A percentile compares a stretch with the other conserved stretches of the same genome.
phyloP scores from a whole-genome alignment of 2,113 vertebrate species.

The Peromyscus maniculatus region DNA sequence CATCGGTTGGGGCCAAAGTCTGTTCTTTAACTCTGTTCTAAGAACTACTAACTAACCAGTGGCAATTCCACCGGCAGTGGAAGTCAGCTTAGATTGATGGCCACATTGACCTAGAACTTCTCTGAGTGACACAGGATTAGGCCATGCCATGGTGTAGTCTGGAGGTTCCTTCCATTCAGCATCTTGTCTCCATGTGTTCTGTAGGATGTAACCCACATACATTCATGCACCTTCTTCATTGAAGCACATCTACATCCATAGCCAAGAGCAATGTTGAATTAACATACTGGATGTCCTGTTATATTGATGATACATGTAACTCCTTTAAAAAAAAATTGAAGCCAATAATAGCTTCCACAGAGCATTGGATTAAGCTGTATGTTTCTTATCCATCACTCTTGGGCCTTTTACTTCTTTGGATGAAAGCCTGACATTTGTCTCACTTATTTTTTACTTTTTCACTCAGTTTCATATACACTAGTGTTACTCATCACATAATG shows the following conservation, averaged over 20 bases:
- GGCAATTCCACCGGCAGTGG: background rate
- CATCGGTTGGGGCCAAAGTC: background rate
- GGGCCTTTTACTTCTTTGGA: background rate
- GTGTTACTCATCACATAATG: background rate
- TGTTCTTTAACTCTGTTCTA: background rate
- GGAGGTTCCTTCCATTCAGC: background rate
- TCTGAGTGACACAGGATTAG: background rate
- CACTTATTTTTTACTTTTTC: background rate
- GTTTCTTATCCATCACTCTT: background rate
- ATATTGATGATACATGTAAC: background rate
- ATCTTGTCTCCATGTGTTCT: background rate
- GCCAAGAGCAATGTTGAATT: background rate
- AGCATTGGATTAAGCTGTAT: background rate
- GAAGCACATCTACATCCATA: background rate
- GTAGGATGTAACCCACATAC: background rate
- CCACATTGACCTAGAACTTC: background rate
- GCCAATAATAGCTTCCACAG: background rate
- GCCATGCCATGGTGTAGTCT: accelerated
- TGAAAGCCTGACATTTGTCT: background rate
- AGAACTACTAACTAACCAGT: background rate
- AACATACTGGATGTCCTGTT: background rate
- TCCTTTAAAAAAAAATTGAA: background rate
- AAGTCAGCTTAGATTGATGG: accelerated
- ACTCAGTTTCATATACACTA: background rate
- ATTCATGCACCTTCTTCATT: background rate